Base-by-base conservation (phyloP, 2,113 vertebrate genomes). In the Centrocercus urophasianus region DNA sequence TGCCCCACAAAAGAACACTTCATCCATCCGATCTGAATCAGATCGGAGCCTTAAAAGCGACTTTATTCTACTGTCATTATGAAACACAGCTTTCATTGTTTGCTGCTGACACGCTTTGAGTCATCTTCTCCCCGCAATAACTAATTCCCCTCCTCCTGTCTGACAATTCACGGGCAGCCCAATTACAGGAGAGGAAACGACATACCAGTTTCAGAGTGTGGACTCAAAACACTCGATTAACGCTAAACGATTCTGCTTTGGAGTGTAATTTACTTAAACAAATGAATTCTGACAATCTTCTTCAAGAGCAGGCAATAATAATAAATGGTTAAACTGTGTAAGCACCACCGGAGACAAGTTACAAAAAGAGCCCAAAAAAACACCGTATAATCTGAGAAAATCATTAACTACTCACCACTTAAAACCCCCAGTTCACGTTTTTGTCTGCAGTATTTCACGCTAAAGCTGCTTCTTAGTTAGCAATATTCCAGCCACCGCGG, bases 41-140 rank as follows among this genome's bases (percentile, higher is more conserved):
- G 75, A 90, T 52, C 12, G 0, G 24, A 76, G 79, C 75, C 77
- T 85, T 93, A 88, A 95, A 94, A 93, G 89, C 83, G 92, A 91
- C 84, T 79, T 88, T 77, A 79, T 87, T 93, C 76, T 11, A 21
- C 45, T 83, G 71, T 80, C 48, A 74, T 93, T 92, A 75, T 2
- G 8, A 85, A 92, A 95, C 84, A 94, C 83, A 92, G 83, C 66
- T 89, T 81, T 89, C 81, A 83, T 90, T 95, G 94, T 94, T 84
- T 91, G 87, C 69, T 54, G 47, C 84, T 88, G 93, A 92, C 93
- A 83, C 7, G 36, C 91, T 94, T 70, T 94, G 95, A 96, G 93
- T 96, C 94, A 96, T 94, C 92, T 71, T 83, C 92, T 84, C 76
- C 72, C 93, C 76, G 74, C 40, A 96, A 89, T 81, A 86, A 93